Percentiles rank a stretch among this genome's conserved stretches.
Evolutionary conservation across 2,888 invertebrate genomes (phyloP).

Genomic region (Arctia plantaginis): DNA sequence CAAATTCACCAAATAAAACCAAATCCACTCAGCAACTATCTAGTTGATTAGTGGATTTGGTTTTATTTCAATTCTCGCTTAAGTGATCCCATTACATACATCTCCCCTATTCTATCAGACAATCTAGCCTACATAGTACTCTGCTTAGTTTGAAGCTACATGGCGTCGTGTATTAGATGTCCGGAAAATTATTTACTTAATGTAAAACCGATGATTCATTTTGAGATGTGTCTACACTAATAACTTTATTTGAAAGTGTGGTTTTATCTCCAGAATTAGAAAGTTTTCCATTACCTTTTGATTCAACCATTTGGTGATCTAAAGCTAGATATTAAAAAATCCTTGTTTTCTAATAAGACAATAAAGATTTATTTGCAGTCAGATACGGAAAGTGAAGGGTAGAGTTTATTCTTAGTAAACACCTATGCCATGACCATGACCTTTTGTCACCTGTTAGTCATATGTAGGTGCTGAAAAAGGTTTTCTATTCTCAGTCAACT

Average conservation of each 20-base stretch:
- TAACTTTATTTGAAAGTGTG: not conserved
- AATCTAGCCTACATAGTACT: too few relatives aligned
- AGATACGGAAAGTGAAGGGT: not conserved
- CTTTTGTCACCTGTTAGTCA: not conserved
- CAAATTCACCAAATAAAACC: too few relatives aligned
- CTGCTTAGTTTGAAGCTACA: too few relatives aligned
- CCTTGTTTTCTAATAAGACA: not conserved
- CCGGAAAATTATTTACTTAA: too few relatives aligned
- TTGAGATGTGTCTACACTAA: not conserved
- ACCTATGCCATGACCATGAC: conserved; percentile 4
- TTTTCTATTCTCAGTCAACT: conserved; percentile 12
- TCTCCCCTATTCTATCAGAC: too few relatives aligned
- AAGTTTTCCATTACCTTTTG: not conserved
- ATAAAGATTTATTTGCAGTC: not conserved
- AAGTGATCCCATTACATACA: too few relatives aligned
- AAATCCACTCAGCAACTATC: too few relatives aligned
- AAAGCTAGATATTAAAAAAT: not conserved
- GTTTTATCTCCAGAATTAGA: not conserved
- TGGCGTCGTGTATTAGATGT: too few relatives aligned
- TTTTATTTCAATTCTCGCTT: too few relatives aligned
- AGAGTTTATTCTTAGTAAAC: conserved; percentile 10
- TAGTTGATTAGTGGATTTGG: too few relatives aligned
- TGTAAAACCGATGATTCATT: not conserved
- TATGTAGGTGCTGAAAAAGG: conserved; percentile 9
- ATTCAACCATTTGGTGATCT: not conserved